Evolutionary conservation across 2,113 vertebrate genomes (phyloP).

Genomic region (Sardina pilchardus): DNA sequence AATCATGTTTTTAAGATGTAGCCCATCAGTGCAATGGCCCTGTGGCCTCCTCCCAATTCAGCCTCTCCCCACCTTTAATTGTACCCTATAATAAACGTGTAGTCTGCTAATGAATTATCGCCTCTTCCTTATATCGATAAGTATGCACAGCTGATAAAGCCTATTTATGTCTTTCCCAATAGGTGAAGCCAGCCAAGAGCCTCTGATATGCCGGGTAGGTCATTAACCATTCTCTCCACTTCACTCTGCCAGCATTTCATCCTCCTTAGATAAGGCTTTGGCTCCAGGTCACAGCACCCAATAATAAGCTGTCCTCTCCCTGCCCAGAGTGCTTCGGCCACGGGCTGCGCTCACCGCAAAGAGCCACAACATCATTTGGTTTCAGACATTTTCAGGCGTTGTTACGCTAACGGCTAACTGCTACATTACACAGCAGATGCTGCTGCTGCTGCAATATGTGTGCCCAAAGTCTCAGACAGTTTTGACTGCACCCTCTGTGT

Average conservation of each 20-base stretch:
- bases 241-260: conserved; percentile 14
- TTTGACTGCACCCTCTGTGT: too few relatives aligned
- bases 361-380: background rate
- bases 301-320: background rate
- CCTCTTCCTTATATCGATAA: conserved; percentile 19
- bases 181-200: conserved; percentile 52
- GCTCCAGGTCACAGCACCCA: background rate
- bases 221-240: conserved; percentile 17
- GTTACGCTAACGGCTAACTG: background rate
- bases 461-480: too few relatives aligned
- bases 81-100: conserved; percentile 28
- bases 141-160: conserved; percentile 31
- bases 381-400: background rate
- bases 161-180: conserved; percentile 52
- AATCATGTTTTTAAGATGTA: background rate
- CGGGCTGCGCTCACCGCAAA: background rate
- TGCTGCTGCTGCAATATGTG: too few relatives aligned
- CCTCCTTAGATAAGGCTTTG: conserved; percentile 20
- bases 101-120: conserved; percentile 15
- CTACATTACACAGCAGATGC: background rate
- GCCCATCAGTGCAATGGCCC: background rate
- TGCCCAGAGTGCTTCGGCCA: background rate
- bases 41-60: background rate
- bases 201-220: conserved; percentile 69
- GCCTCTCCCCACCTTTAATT: conserved; percentile 11